Conservation (phyloP, 2,888 invertebrate species). For the Nebria salina region DNA sequence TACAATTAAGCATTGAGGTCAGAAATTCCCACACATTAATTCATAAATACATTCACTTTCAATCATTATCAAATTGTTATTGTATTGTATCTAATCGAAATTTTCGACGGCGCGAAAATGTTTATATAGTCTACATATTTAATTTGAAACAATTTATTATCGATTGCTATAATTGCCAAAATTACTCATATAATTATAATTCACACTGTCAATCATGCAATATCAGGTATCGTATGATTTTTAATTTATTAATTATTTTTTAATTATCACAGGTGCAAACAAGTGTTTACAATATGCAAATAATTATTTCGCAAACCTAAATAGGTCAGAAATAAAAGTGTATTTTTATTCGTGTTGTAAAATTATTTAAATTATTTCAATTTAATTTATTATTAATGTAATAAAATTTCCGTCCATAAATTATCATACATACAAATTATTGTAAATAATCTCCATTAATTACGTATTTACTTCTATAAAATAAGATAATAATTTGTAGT, state of each 20-base stretch:
- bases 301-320: neutral
- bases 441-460: too few species aligned
- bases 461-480: too few species aligned
- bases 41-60: conserved; percentile 17
- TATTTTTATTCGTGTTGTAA: neutral
- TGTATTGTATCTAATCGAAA: neutral
- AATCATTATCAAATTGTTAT: neutral
- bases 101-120: neutral
- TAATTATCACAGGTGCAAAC: neutral
- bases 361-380: neutral
- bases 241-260: neutral
- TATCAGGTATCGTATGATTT: neutral
- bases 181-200: conserved; percentile 5
- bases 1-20: conserved; percentile 16
- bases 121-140: neutral
- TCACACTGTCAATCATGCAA: neutral
- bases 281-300: neutral
- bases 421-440: too few species aligned
- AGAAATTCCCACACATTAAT: conserved; percentile 10
- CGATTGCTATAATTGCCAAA: neutral
- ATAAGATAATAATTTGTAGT: too few species aligned
- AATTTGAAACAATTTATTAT: neutral
- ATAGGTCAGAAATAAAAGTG: neutral
- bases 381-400: neutral
- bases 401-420: too few species aligned